phyloP scores from a whole-genome alignment of 2,113 vertebrate species.

The Ctenomys sociabilis region DNA sequence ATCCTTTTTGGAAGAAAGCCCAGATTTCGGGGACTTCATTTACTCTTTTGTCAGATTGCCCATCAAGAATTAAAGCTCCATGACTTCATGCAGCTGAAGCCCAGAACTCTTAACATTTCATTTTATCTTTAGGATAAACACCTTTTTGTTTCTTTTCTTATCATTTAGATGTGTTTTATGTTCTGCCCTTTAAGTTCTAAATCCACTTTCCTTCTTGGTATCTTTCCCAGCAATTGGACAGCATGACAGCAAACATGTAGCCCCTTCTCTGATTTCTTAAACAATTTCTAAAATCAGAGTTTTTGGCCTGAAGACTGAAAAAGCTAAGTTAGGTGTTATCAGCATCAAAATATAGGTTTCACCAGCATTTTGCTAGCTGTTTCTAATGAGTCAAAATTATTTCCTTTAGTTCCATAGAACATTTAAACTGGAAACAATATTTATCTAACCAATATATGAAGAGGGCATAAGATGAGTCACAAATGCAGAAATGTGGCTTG shows the following conservation, averaged over 20 bases:
- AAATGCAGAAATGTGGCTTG: neutral
- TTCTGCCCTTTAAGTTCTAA: constrained; percentile 75
- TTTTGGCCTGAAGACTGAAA: neutral
- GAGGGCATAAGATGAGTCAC: neutral
- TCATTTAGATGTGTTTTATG: constrained; percentile 73
- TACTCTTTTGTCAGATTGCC: constrained; percentile 62
- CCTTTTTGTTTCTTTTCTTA: constrained; percentile 71
- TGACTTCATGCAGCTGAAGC: constrained; percentile 34
- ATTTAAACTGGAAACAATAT: constrained; percentile 32
- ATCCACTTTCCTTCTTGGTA: constrained; percentile 68
- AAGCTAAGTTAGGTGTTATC: neutral
- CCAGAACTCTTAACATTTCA: constrained; percentile 57
- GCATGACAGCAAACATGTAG: constrained; percentile 56
- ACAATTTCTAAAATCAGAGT: constrained; percentile 70
- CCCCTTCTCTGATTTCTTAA: constrained; percentile 54
- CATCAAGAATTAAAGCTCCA: constrained; percentile 62
- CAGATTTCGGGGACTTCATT: constrained; percentile 57
- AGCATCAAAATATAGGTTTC: constrained; percentile 8
- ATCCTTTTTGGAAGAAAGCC: constrained; percentile 49
- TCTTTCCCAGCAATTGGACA: constrained; percentile 69
- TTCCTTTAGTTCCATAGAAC: neutral
- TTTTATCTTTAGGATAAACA: constrained; percentile 75
- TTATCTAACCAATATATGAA: neutral
- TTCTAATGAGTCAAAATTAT: neutral
- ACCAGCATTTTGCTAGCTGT: constrained; percentile 48